These are phyloP conservation scores for Cantharis rufa DNA, from an alignment of 2,888 invertebrate species.

Conservation along the genomic window DNA sequence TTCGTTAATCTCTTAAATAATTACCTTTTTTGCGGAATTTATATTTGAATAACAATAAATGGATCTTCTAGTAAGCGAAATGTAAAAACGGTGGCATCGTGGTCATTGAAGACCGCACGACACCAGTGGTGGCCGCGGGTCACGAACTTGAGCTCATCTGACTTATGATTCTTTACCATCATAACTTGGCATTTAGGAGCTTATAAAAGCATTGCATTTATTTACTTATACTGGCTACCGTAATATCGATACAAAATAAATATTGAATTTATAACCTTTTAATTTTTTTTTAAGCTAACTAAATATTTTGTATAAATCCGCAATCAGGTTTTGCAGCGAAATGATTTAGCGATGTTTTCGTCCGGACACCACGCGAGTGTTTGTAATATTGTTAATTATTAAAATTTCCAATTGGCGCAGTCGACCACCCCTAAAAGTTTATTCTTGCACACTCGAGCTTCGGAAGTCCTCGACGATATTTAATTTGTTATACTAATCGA, in stretches of 20 bases:
- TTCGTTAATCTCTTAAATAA: not conserved
- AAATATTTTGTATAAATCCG: not conserved
- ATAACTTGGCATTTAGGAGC: conserved; percentile 34
- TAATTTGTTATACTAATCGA: conserved; percentile 5
- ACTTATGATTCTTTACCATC: conserved; percentile 33
- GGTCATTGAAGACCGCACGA: conserved; percentile 43
- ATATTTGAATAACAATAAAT: conserved; percentile 7
- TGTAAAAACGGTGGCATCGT: conserved; percentile 37
- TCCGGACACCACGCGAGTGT: no score
- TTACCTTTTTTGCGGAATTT: not conserved
- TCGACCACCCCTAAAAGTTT: not conserved
- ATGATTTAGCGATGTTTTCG: not conserved
- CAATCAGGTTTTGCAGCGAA: not conserved
- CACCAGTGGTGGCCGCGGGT: conserved; percentile 42
- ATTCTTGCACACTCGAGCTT: not conserved
- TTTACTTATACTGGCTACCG: conserved; percentile 16
- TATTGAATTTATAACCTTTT: not conserved
- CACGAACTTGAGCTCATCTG: conserved; percentile 40
- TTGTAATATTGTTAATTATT: not conserved
- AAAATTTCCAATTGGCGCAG: not conserved
- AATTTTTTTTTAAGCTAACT: not conserved
- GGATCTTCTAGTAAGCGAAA: conserved; percentile 9
- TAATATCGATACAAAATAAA: not conserved
- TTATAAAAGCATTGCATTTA: conserved; percentile 23
- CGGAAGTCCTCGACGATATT: not conserved